Conservation (phyloP, 2,888 invertebrate species). For the Melinaea menophilus region DNA sequence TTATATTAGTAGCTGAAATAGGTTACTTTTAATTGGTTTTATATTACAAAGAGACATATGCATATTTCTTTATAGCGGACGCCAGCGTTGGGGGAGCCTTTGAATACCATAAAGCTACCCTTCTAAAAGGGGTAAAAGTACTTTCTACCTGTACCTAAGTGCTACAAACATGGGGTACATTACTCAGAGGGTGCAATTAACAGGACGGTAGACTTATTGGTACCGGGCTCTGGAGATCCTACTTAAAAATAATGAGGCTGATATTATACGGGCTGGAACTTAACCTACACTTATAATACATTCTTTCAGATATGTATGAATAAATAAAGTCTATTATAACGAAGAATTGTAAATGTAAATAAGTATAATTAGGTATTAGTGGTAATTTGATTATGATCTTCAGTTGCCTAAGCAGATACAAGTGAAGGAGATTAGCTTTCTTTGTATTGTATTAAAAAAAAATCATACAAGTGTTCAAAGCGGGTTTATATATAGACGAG, state of each 20-base stretch:
- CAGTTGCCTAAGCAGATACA: background rate
- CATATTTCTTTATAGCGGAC: background rate
- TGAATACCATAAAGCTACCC: constrained; percentile 10
- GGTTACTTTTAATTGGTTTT: no score
- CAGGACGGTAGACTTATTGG: constrained; percentile 18
- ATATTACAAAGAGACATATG: no score
- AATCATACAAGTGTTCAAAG: no score
- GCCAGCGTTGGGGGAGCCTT: constrained; percentile 1
- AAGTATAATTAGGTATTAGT: no score
- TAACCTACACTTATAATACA: background rate
- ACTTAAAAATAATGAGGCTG: constrained; percentile 27
- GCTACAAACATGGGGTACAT: constrained; percentile 25
- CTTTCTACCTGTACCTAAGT: constrained; percentile 23
- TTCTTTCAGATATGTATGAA: no score
- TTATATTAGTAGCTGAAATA: no score
- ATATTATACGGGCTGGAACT: background rate
- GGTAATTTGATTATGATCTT: no score
- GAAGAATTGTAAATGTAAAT: no score
- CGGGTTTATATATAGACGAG: no score
- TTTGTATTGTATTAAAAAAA: no score
- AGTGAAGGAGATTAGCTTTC: background rate
- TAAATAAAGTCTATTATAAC: no score
- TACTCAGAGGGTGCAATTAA: constrained; percentile 29
- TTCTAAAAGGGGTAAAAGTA: constrained; percentile 21
- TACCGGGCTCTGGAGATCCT: constrained; percentile 21